These are phyloP conservation scores for Hycleus phaleratus DNA, from an alignment of 1,140 invertebrate species.

Conservation along the genomic window DNA sequence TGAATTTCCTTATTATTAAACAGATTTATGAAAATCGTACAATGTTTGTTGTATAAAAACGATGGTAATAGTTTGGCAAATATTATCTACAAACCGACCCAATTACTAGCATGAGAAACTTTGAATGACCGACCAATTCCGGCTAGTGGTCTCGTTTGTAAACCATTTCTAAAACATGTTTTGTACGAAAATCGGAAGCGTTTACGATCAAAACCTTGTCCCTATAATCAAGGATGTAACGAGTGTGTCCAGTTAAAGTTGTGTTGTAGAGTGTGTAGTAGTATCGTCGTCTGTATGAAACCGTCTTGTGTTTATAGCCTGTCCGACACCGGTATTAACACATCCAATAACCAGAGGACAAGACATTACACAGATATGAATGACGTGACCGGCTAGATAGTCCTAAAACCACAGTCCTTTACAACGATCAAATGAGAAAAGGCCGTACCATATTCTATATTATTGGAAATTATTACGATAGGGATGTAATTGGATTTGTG, in stretches of 20 bases:
- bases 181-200: conserved; percentile 19
- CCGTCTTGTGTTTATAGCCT: conserved; percentile 40
- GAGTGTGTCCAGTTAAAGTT: conserved; percentile 29
- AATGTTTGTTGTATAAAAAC: too few species aligned
- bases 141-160: too few species aligned
- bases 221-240: conserved; percentile 39
- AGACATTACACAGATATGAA: conserved; percentile 41
- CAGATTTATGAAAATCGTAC: conserved; percentile 3
- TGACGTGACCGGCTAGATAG: conserved; percentile 36
- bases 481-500: too few species aligned
- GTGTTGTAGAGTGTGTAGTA: not conserved
- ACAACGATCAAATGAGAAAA: not conserved
- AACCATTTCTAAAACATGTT: not conserved
- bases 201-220: conserved; percentile 27
- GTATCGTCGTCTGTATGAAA: conserved; percentile 30
- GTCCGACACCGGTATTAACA: conserved; percentile 41
- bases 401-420: conserved; percentile 12
- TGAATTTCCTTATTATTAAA: conserved; percentile 1
- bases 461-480: too few species aligned
- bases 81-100: too few species aligned
- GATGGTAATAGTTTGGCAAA: too few species aligned
- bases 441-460: too few species aligned
- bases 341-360: conserved; percentile 40
- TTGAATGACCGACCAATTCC: too few species aligned
- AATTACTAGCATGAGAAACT: too few species aligned